Base-by-base conservation (phyloP, 2,888 invertebrate species). In the Acrocyrtus sp. region DNA sequence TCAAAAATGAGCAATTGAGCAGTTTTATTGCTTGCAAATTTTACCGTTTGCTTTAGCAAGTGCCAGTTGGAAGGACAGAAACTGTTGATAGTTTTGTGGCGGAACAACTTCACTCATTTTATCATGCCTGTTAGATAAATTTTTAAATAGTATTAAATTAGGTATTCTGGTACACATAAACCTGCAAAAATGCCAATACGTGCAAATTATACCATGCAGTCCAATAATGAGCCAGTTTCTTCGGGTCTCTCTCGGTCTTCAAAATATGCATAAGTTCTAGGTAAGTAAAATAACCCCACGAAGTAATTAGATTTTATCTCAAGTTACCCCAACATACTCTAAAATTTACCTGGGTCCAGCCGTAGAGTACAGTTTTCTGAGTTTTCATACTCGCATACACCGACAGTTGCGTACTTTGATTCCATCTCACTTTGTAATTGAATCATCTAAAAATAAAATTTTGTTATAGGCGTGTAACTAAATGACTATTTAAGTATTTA, bases 11-110 rank as follows among this genome's bases (percentile, higher is more conserved):
- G n/a, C n/a, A n/a, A n/a, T n/a, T n/a, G n/a, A n/a, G n/a, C n/a
- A n/a, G 41, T 39, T 39, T 39, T 39, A 39, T 39, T 39, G 10
- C n/a, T n/a, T n/a, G n/a, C n/a, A n/a, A 27, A 15, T 45, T 26
- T 58, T 57, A 78, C 81, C 79, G 43, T 80, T 81, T 8, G 80
- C 77, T 61, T 61, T 66, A 0, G 85, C 84, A 3, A 85, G 85
- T 69, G 84, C 81, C 73, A 86, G 86, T 67, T 83, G 83, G 4
- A 85, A 83, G 1, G 80, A 74, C 1, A 85, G 83, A 77, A 85
- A 85, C 63, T 84, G 80, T 24, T 81, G 80, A 76, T 84, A 87
- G 26, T 82, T 74, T 3, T 61, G 24, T 3, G 80, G 74, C 19
- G 74, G 61, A 8, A 80, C 78, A 3, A 65, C 65, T 29, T 60